Conservation (phyloP, 2,113 vertebrate genomes). For the Budorcas taxicolor region DNA sequence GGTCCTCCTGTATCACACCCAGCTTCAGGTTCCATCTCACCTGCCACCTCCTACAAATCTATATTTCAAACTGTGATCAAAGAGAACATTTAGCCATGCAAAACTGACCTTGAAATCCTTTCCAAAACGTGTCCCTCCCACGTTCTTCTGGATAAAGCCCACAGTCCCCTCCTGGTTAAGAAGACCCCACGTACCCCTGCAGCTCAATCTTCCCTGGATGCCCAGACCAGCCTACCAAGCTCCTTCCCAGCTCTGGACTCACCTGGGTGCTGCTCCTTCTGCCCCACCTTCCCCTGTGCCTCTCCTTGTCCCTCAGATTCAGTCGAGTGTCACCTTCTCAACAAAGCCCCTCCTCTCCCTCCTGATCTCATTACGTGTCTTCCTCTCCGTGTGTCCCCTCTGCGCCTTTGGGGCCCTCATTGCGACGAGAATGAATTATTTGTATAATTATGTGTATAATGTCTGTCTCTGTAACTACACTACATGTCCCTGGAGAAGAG, state of each 20-base stretch:
- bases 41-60: background rate
- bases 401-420: background rate
- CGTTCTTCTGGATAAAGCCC: background rate
- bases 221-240: background rate
- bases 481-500: background rate
- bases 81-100: background rate
- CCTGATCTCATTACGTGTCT: background rate
- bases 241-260: background rate
- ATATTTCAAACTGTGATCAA: background rate
- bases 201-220: background rate
- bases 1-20: background rate
- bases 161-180: background rate
- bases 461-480: background rate
- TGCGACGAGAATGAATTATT: background rate
- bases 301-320: background rate
- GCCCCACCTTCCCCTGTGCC: background rate
- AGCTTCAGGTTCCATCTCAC: background rate
- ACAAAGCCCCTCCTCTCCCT: background rate
- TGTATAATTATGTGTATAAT: background rate
- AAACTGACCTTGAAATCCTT: background rate
- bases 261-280: rapidly evolving
- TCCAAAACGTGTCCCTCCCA: background rate
- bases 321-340: background rate
- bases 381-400: background rate
- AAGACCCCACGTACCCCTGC: background rate